A percentile compares a stretch with the other conserved stretches of the same genome.
Conservation (phyloP, 2,797 vertebrate genomes). For the Crocidura indochinensis region DNA sequence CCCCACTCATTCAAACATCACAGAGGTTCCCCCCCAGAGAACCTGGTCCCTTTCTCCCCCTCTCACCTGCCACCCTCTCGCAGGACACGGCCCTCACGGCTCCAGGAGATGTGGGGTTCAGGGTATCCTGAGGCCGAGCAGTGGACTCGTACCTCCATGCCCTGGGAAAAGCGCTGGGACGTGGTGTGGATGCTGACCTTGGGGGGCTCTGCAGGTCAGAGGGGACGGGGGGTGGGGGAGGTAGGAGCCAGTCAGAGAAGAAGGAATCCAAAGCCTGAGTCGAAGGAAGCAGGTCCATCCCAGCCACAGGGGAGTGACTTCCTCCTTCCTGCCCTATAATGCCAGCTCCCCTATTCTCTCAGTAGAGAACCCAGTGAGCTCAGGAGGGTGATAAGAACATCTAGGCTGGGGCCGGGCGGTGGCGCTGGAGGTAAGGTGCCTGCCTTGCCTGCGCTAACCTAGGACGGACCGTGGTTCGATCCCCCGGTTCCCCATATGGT, state of each 20-base stretch:
- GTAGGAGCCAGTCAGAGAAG: background rate
- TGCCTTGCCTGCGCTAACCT: no score
- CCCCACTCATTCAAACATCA: no score
- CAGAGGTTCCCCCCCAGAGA: background rate
- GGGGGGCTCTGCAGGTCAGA: constrained; percentile 91
- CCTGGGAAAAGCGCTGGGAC: constrained; percentile 91
- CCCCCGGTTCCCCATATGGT: no score
- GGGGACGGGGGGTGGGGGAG: constrained; percentile 12
- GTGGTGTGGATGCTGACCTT: constrained; percentile 92
- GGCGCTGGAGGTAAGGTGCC: no score
- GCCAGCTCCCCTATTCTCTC: background rate
- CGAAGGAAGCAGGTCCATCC: no score
- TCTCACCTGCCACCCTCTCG: constrained; percentile 92
- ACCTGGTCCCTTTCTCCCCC: background rate
- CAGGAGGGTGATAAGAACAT: no score
- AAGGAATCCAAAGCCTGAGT: no score
- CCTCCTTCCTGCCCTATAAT: background rate
- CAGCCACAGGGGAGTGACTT: fast-evolving
- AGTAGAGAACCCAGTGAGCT: background rate
- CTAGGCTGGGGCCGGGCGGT: no score
- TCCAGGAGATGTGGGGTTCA: constrained; percentile 92
- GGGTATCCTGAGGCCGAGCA: constrained; percentile 94
- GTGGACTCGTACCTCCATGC: constrained; percentile 92
- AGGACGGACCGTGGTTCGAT: no score
- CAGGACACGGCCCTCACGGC: constrained; percentile 91